These are phyloP conservation scores for Bombus picipes DNA, from an alignment of 1,140 invertebrate species.

Conservation along the genomic window DNA sequence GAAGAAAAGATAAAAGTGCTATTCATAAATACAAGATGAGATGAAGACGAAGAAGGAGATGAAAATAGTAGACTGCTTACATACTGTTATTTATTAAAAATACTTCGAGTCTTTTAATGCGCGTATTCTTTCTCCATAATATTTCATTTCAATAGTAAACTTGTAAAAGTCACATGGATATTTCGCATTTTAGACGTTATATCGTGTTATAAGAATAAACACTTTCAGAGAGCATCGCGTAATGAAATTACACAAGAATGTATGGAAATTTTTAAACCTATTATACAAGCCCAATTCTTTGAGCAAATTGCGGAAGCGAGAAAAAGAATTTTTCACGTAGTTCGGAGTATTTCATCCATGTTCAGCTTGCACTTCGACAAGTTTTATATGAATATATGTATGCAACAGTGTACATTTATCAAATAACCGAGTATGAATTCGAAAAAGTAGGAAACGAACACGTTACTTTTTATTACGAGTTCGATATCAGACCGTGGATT, in stretches of 20 bases:
- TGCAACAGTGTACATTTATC: too few relatives aligned
- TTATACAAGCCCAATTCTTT: not conserved
- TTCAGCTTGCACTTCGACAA: not conserved
- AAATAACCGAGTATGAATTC: not conserved
- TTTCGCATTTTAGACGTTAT: too few relatives aligned
- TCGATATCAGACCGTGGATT: not conserved
- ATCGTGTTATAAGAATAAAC: too few relatives aligned
- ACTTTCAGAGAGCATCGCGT: not conserved
- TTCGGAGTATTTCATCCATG: not conserved
- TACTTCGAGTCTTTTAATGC: not conserved
- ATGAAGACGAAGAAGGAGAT: not conserved
- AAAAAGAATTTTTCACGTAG: not conserved
- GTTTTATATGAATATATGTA: not conserved
- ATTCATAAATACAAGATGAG: not conserved
- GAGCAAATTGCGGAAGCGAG: not conserved
- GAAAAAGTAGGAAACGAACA: not conserved
- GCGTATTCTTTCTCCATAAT: too few relatives aligned
- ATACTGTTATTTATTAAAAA: not conserved
- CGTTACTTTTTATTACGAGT: not conserved
- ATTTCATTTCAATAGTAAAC: too few relatives aligned
- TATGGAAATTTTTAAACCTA: not conserved
- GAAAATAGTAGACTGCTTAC: not conserved
- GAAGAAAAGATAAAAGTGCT: slow-evolving; percentile 18
- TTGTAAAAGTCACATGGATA: too few relatives aligned
- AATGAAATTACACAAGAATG: not conserved